Evolutionary conservation across 2,797 vertebrate species (phyloP).

Genomic region (Fistularia commersonii): DNA sequence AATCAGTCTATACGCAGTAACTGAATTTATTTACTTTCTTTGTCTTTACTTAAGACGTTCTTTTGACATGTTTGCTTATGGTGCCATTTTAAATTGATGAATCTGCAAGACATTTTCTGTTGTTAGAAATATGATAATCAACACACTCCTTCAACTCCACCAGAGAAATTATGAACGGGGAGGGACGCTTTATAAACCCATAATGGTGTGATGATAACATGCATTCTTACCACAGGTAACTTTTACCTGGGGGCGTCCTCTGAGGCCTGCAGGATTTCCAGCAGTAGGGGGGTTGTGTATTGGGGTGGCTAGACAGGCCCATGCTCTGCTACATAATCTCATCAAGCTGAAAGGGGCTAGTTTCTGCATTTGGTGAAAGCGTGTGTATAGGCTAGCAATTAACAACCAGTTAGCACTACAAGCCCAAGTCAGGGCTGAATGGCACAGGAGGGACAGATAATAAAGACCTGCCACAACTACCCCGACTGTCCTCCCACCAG

Average conservation of each 20-base stretch:
- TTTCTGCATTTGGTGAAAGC: constrained; percentile 68
- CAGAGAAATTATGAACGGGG: constrained; percentile 36
- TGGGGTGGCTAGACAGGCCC: constrained; percentile 78
- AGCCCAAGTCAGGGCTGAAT: constrained; percentile 58
- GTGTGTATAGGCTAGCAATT: constrained; percentile 62
- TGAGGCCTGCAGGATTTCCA: constrained; percentile 11
- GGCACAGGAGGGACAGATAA: constrained; percentile 41
- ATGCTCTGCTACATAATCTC: constrained; percentile 76
- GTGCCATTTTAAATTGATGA: too few relatives aligned
- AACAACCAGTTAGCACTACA: constrained; percentile 74
- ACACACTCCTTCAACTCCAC: constrained; percentile 15
- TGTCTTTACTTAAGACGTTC: not conserved
- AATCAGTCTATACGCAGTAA: too few relatives aligned
- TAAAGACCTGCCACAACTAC: constrained; percentile 41
- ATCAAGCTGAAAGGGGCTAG: constrained; percentile 70
- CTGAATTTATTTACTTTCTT: too few relatives aligned
- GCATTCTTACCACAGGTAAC: constrained; percentile 60
- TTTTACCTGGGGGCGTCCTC: constrained; percentile 59
- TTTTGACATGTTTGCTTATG: too few relatives aligned
- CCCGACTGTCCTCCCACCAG: constrained; percentile 20
- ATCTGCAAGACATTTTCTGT: not conserved
- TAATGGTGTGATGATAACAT: constrained; percentile 63
- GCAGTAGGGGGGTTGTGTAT: constrained; percentile 68
- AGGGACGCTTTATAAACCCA: constrained; percentile 62
- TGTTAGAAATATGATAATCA: constrained; percentile 1